These are phyloP conservation scores for Venustoraphidia nigricollis DNA, from an alignment of 2,888 invertebrate species.

Conservation along the genomic window DNA sequence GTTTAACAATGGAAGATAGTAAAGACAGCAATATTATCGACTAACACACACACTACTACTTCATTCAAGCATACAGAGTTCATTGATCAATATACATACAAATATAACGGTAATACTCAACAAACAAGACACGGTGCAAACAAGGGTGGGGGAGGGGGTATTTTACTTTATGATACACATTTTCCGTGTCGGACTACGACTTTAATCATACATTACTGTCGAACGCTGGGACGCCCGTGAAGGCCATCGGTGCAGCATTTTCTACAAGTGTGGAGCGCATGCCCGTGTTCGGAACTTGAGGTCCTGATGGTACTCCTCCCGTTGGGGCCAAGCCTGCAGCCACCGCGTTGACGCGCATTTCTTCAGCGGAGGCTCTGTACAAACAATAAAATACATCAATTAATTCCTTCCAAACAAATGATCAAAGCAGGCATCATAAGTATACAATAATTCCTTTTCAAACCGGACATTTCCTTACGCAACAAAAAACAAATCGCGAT, in stretches of 20 bases:
- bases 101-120: too few species aligned
- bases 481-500: neutral
- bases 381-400: conserved; percentile 6
- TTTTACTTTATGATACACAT: too few species aligned
- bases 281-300: conserved; percentile 12
- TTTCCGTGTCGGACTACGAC: too few species aligned
- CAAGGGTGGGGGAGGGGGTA: too few species aligned
- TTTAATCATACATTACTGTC: conserved; percentile 48
- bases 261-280: conserved; percentile 63
- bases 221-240: conserved; percentile 48
- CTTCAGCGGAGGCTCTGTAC: conserved; percentile 59
- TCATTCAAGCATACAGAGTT: too few species aligned
- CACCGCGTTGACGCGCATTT: conserved; percentile 62
- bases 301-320: conserved; percentile 6
- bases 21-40: too few species aligned
- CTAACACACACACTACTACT: too few species aligned
- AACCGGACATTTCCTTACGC: too few species aligned
- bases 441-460: neutral
- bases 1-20: too few species aligned
- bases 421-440: neutral
- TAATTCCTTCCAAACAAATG: conserved; percentile 1
- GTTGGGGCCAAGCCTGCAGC: conserved; percentile 23
- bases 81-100: too few species aligned
- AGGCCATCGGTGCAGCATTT: conserved; percentile 66
- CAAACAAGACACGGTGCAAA: too few species aligned